Evolutionary conservation across 2,797 vertebrate genomes (phyloP).

Genomic region (Morelia viridis): DNA sequence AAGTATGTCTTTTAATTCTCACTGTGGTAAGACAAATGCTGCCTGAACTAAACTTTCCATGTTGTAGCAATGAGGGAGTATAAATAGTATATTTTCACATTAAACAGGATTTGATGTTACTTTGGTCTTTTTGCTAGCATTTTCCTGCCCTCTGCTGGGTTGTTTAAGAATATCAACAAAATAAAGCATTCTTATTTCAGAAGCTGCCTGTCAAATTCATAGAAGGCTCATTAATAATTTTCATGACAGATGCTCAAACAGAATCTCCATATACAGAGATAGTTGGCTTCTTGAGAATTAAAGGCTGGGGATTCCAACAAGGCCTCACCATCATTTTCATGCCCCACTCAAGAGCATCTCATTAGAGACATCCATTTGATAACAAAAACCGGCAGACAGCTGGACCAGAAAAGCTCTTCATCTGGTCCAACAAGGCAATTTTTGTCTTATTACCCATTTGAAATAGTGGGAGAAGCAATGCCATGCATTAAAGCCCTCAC

Average conservation of each 20-base stretch:
- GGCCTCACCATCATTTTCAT: not conserved
- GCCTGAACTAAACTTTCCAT: not conserved
- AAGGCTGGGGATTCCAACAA: not conserved
- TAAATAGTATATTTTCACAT: not conserved
- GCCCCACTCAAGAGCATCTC: not conserved
- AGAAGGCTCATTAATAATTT: not conserved
- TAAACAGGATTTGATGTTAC: not conserved
- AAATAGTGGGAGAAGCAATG: not conserved
- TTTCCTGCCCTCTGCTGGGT: slow-evolving; percentile 19
- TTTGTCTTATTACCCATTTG: not conserved
- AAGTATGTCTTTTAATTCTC: not conserved
- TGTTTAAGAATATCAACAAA: not conserved
- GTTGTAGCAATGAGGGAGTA: not conserved
- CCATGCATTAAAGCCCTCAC: not conserved
- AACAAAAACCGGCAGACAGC: not conserved
- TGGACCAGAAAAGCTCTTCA: not conserved
- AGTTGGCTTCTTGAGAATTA: not conserved
- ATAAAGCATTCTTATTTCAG: not conserved
- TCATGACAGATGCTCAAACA: not conserved
- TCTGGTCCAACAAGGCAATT: not conserved
- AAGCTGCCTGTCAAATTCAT: not conserved
- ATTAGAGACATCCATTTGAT: not conserved
- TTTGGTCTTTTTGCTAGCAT: not conserved
- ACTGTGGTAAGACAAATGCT: no score
- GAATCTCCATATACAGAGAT: not conserved